Percentiles rank a stretch among this genome's conserved stretches.
These are phyloP conservation scores for Icerya purchasi DNA, from an alignment of 2,888 invertebrate species.

Conservation along the genomic window DNA sequence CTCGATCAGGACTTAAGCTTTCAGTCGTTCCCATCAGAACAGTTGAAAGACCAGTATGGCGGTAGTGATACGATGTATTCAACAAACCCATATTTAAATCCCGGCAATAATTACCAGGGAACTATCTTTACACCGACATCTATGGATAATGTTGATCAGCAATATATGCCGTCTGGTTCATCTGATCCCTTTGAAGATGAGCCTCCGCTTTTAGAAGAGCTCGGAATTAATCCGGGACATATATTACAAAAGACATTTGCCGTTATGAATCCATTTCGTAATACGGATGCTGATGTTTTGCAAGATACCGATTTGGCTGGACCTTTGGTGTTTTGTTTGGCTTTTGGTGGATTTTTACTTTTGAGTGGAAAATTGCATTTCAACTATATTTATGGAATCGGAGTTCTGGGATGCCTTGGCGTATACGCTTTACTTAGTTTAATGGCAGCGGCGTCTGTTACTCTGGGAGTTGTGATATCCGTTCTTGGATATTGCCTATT, in stretches of 20 bases:
- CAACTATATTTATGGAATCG: slow-evolving; percentile 83
- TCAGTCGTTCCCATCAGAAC: too few species aligned
- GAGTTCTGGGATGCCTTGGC: slow-evolving; percentile 64
- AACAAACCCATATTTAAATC: too few species aligned
- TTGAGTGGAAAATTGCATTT: slow-evolving; percentile 60
- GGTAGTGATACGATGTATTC: too few species aligned
- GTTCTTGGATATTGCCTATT: slow-evolving; percentile 80
- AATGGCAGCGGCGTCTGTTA: slow-evolving; percentile 58
- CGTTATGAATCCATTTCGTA: slow-evolving; percentile 44
- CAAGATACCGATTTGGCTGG: slow-evolving; percentile 54
- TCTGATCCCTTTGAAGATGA: too few species aligned
- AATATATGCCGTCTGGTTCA: too few species aligned
- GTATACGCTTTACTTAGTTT: slow-evolving; percentile 68
- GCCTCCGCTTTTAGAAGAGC: too few species aligned
- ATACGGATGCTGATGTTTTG: slow-evolving; percentile 34
- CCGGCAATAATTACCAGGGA: too few species aligned
- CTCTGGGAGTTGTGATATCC: slow-evolving; percentile 54
- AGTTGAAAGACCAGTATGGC: too few species aligned
- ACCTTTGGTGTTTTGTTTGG: slow-evolving; percentile 50
- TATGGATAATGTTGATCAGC: too few species aligned
- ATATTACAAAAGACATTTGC: slow-evolving; percentile 46
- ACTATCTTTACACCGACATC: too few species aligned
- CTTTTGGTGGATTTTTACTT: slow-evolving; percentile 39
- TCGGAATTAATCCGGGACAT: too few species aligned
- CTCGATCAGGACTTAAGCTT: too few species aligned